Percentiles rank a stretch among this genome's conserved stretches.
These are phyloP conservation scores for Semnornis frantzii DNA, from an alignment of 2,113 vertebrate species.

Conservation along the genomic window DNA sequence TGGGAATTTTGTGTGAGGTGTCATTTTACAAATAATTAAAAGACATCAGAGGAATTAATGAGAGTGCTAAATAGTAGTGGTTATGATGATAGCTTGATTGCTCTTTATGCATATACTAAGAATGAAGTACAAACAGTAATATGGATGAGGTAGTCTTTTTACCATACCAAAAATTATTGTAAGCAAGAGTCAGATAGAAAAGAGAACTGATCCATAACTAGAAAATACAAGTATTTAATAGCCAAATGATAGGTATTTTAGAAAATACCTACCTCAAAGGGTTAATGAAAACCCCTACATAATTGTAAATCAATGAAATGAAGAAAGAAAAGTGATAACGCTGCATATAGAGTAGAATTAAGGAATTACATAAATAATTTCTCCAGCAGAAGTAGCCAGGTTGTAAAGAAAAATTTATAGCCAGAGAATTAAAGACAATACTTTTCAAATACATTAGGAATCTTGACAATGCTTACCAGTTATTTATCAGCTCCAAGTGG, in stretches of 20 bases:
- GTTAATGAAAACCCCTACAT: background rate
- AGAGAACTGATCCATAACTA: background rate
- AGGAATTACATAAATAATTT: background rate
- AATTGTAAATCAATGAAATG: background rate
- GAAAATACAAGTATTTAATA: background rate
- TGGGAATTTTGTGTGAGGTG: background rate
- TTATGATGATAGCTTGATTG: background rate
- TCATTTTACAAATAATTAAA: background rate
- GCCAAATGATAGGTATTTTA: background rate
- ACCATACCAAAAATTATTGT: background rate
- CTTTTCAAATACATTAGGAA: constrained; percentile 34
- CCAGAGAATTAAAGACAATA: constrained; percentile 22
- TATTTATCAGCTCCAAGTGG: constrained; percentile 3
- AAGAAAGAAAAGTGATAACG: background rate
- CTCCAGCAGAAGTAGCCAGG: background rate
- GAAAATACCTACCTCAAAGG: background rate
- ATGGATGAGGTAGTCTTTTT: background rate
- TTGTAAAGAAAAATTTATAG: constrained; percentile 29
- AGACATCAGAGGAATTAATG: background rate
- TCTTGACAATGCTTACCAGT: background rate
- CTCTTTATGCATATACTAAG: background rate
- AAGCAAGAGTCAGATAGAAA: background rate
- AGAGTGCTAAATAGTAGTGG: background rate
- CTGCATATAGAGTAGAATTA: background rate
- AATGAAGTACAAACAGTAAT: background rate